A percentile compares a stretch with the other conserved stretches of the same genome.
phyloP scores from a whole-genome alignment of 2,113 vertebrate species.

The Physeter macrocephalus region DNA sequence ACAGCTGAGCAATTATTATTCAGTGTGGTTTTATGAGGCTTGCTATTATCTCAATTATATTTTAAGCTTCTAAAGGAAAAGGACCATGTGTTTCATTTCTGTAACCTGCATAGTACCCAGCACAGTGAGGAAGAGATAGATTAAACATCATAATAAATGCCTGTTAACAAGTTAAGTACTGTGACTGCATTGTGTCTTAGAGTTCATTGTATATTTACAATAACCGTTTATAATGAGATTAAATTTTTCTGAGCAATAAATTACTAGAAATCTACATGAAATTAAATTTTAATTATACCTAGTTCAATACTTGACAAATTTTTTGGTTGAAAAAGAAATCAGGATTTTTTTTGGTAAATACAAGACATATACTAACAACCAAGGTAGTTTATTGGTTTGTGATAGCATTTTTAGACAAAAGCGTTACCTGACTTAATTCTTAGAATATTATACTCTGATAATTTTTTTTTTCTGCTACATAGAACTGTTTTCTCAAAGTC shows the following conservation, averaged over 20 bases:
- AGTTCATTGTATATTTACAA: background rate
- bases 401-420: background rate
- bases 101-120: background rate
- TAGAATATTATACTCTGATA: background rate
- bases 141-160: background rate
- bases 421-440: background rate
- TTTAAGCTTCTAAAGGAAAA: constrained; percentile 11
- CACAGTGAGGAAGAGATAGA: background rate
- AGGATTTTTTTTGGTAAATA: background rate
- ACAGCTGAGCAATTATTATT: background rate
- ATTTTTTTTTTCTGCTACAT: background rate
- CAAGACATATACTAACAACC: background rate
- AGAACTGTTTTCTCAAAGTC: background rate
- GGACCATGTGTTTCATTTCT: background rate
- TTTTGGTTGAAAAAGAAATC: constrained; percentile 8
- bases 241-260: background rate
- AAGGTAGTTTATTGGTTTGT: background rate
- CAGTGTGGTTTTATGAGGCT: background rate
- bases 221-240: background rate
- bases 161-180: background rate
- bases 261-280: background rate
- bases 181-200: background rate
- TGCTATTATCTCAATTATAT: background rate
- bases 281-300: background rate
- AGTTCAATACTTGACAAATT: background rate